phyloP scores from a whole-genome alignment of 2,797 vertebrate species.

The Momotus momota region DNA sequence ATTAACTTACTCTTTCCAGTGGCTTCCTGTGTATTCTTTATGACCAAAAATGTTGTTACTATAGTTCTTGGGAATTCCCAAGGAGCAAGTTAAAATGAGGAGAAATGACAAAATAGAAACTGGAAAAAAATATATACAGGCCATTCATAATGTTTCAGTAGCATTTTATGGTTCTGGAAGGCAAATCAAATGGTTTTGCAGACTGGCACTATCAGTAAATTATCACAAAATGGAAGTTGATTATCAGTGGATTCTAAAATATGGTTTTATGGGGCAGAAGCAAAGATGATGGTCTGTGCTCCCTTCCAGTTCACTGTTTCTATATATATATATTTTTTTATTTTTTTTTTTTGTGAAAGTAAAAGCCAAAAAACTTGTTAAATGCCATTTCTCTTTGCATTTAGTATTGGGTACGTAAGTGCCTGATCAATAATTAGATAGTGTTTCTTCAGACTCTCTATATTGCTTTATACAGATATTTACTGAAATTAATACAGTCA shows the following conservation, averaged over 20 bases:
- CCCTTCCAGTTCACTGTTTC: neutral
- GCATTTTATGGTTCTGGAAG: neutral
- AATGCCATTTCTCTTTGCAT: neutral
- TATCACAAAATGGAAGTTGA: neutral
- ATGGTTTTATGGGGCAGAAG: neutral
- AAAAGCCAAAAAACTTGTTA: neutral
- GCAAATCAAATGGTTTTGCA: neutral
- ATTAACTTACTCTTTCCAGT: neutral
- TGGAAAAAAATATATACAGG: neutral
- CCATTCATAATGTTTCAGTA: neutral
- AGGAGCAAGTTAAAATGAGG: neutral
- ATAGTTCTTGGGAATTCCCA: neutral
- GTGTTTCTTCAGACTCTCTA: slow-evolving; percentile 6
- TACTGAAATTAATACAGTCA: neutral
- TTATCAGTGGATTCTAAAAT: neutral
- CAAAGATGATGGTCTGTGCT: neutral
- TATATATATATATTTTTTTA: neutral
- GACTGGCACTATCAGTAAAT: neutral
- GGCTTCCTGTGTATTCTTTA: neutral
- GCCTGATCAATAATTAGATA: neutral
- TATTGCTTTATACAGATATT: neutral
- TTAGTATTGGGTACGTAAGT: neutral
- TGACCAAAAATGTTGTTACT: neutral
- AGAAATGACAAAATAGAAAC: neutral
- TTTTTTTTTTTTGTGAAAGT: neutral